Conservation (phyloP, 2,797 vertebrate species). For the Thunnus albacares region DNA sequence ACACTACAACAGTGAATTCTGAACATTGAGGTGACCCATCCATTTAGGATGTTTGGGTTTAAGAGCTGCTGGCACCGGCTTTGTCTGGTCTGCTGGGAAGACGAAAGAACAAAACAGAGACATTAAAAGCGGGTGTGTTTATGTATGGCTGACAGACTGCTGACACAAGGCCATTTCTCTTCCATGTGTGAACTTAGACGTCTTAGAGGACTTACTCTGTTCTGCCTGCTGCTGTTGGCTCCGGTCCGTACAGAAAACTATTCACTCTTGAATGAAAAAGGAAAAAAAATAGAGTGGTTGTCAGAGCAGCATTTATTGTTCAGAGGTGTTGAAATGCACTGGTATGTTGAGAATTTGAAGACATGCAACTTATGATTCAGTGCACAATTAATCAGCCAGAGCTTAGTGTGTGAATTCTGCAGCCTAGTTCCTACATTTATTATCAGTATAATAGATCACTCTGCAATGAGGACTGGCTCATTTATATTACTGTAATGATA, state of each 20-base stretch:
- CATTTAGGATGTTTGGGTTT: constrained; percentile 62
- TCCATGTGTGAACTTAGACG: constrained; percentile 56
- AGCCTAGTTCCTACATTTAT: constrained; percentile 47
- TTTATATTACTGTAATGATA: constrained; percentile 72
- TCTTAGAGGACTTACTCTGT: constrained; percentile 89
- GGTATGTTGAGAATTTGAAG: constrained; percentile 37
- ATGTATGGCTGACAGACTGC: constrained; percentile 60
- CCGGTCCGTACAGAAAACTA: constrained; percentile 95
- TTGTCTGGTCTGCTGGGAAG: constrained; percentile 68
- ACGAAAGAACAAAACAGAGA: constrained; percentile 54
- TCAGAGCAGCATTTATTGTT: constrained; percentile 57
- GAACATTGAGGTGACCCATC: constrained; percentile 58
- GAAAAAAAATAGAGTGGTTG: constrained; percentile 25
- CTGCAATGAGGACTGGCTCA: constrained; percentile 49
- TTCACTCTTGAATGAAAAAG: constrained; percentile 86
- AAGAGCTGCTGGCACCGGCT: constrained; percentile 77
- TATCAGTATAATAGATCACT: constrained; percentile 62
- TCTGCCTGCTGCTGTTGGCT: constrained; percentile 89
- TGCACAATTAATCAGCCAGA: constrained; percentile 56
- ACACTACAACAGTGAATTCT: constrained; percentile 53
- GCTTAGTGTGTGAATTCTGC: constrained; percentile 49
- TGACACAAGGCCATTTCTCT: constrained; percentile 59
- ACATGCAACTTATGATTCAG: constrained; percentile 42
- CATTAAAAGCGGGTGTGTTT: constrained; percentile 64
- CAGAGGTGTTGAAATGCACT: background rate